Evolutionary conservation across 2,113 vertebrate genomes (phyloP).

Genomic region (Seriola rivoliana): DNA sequence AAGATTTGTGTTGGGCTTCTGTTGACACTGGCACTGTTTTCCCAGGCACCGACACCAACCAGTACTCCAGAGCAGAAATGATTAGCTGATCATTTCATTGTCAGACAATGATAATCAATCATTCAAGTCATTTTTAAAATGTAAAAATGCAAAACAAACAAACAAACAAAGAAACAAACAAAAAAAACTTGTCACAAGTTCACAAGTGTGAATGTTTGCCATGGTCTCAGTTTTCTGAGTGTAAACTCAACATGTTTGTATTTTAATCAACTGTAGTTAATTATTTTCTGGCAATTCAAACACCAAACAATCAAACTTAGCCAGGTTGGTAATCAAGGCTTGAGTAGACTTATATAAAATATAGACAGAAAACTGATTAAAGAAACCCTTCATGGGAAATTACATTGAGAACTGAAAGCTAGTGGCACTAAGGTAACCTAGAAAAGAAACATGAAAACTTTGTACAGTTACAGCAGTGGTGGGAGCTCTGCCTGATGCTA

Average conservation of each 20-base stretch:
- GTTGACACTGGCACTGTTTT: no score
- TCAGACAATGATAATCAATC: not conserved
- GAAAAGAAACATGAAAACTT: not conserved
- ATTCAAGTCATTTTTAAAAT: not conserved
- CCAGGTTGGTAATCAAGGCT: no score
- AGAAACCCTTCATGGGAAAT: no score
- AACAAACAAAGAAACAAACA: no score
- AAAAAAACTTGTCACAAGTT: not conserved
- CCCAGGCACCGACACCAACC: not conserved
- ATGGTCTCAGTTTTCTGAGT: not conserved
- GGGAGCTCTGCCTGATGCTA: no score
- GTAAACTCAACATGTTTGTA: no score
- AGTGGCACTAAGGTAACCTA: no score
- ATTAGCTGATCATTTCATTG: not conserved
- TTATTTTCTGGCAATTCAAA: not conserved
- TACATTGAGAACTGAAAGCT: no score
- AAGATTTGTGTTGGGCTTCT: no score
- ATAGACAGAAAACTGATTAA: not conserved
- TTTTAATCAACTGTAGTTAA: not conserved
- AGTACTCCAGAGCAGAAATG: no score
- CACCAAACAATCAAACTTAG: not conserved
- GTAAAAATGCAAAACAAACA: not conserved
- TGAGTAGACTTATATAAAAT: not conserved
- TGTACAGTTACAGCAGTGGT: no score
- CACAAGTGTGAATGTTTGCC: no score